Conservation (phyloP, 2,113 vertebrate genomes). For the Vulpes vulpes region DNA sequence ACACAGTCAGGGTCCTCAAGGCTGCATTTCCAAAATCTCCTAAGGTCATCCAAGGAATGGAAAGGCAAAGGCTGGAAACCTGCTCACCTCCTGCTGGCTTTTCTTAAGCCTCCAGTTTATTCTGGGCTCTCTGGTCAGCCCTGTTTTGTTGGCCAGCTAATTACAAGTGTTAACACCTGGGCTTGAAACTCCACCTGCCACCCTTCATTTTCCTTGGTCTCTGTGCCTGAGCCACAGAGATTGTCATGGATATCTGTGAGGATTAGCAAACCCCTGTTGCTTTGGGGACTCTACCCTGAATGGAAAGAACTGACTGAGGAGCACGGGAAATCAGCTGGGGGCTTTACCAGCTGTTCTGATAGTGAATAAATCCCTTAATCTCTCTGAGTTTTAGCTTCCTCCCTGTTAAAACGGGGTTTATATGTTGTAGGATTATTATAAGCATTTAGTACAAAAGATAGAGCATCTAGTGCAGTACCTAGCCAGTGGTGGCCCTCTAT, state of each 20-base stretch:
- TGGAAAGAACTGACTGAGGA: background rate
- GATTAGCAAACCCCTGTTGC: slow-evolving; percentile 47
- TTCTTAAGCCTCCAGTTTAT: background rate
- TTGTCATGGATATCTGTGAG: background rate
- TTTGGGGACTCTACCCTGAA: background rate
- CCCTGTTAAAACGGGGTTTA: background rate
- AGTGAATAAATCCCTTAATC: slow-evolving; percentile 33
- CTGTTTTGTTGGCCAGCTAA: slow-evolving; percentile 34
- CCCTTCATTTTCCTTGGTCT: background rate
- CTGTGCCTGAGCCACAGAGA: background rate
- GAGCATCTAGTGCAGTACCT: background rate
- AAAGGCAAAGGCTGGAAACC: background rate
- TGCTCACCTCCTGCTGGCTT: background rate
- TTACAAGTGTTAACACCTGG: slow-evolving; percentile 40
- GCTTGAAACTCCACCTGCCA: background rate
- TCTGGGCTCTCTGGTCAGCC: background rate
- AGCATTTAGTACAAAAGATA: background rate
- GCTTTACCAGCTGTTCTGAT: background rate
- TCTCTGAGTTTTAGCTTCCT: background rate
- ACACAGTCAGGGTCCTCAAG: background rate
- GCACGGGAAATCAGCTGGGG: background rate
- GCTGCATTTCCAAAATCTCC: background rate
- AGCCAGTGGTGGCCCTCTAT: background rate
- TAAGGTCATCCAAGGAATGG: background rate
- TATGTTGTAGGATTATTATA: background rate